Evolutionary conservation across 2,797 vertebrate genomes (phyloP).

Genomic region (Momotus momota): DNA sequence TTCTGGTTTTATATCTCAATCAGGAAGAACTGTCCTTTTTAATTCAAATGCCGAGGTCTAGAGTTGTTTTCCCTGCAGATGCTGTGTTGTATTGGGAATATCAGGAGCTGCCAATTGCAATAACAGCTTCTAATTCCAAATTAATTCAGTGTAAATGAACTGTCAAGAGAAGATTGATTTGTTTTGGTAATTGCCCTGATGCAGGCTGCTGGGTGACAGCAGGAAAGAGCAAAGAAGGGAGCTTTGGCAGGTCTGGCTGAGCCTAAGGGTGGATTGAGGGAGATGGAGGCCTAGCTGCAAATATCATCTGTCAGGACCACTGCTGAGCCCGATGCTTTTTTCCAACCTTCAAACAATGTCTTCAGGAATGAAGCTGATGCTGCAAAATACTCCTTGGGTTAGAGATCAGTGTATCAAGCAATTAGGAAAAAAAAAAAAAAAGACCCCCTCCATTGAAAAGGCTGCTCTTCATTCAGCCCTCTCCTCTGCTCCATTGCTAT

Average conservation of each 20-base stretch:
- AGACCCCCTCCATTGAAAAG: neutral
- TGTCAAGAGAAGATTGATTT: conserved; percentile 96
- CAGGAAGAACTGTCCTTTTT: conserved; percentile 60
- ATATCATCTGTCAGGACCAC: conserved; percentile 84
- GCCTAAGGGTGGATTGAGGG: conserved; percentile 81
- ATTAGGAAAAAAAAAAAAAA: rapidly evolving
- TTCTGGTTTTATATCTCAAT: conserved; percentile 70
- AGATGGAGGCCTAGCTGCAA: conserved; percentile 74
- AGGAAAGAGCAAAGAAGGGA: conserved; percentile 81
- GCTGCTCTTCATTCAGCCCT: neutral
- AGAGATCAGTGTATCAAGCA: neutral
- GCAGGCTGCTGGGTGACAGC: conserved; percentile 86
- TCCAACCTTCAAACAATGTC: conserved; percentile 59
- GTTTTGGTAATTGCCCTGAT: conserved; percentile 87
- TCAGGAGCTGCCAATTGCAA: conserved; percentile 91
- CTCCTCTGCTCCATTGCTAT: neutral
- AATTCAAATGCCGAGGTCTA: conserved; percentile 50
- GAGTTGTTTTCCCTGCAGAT: conserved; percentile 75
- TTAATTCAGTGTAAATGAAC: conserved; percentile 98
- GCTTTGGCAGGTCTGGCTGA: conserved; percentile 80
- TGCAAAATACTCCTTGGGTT: neutral
- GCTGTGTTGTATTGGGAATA: conserved; percentile 82
- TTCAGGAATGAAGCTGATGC: conserved; percentile 70
- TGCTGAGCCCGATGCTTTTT: conserved; percentile 76
- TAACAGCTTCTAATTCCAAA: conserved; percentile 94